Percentiles rank a stretch among this genome's conserved stretches.
These are phyloP conservation scores for Otis tarda DNA, from an alignment of 2,113 vertebrate genomes.

Conservation along the genomic window DNA sequence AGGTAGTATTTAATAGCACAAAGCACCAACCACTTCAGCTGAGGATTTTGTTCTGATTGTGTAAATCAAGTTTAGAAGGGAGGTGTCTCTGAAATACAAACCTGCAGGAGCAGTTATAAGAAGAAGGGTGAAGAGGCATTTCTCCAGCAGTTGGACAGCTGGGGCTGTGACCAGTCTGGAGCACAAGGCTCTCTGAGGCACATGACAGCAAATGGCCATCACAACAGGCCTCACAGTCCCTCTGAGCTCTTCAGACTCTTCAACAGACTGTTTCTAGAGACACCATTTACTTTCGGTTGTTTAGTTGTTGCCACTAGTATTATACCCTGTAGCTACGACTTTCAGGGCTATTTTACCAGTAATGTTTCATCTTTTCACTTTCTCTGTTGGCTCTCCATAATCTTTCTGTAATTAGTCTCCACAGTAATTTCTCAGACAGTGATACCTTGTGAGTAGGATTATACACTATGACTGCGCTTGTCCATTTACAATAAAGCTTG, in stretches of 20 bases:
- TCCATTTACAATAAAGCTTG: background rate
- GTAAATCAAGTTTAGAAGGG: fast-evolving
- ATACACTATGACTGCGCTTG: background rate
- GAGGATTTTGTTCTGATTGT: background rate
- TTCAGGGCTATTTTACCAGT: background rate
- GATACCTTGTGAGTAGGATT: background rate
- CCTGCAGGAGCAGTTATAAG: background rate
- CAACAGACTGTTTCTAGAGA: background rate
- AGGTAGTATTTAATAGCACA: fast-evolving
- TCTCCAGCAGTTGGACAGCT: background rate
- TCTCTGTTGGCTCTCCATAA: background rate
- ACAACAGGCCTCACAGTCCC: background rate
- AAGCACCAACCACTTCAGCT: background rate
- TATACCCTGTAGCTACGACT: background rate
- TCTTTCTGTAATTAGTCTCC: background rate
- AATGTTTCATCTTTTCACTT: background rate
- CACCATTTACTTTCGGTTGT: background rate
- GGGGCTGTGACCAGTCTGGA: background rate
- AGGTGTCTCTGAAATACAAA: background rate
- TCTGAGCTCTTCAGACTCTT: background rate
- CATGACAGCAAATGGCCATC: fast-evolving
- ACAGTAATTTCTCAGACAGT: background rate
- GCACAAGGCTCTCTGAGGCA: background rate
- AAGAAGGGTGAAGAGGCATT: background rate
- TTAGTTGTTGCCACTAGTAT: background rate